Evolutionary conservation across 1,140 invertebrate species (phyloP), one percentile per base, ranked within the genome.

Genomic region (Mylabris phalerata): DNA sequence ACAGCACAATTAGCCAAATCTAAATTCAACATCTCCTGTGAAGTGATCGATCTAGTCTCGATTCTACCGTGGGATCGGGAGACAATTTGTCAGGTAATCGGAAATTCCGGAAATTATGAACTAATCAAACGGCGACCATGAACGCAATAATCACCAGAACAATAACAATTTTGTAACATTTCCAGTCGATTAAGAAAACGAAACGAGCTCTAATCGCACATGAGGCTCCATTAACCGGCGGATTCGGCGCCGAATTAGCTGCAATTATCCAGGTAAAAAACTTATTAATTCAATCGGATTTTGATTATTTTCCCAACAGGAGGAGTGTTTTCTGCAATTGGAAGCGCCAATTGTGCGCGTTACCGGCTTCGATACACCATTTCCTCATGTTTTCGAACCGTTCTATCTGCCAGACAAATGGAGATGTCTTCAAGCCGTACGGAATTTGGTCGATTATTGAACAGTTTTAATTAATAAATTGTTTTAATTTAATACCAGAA

Each of bases 331-430:
- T 73, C 79, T 98, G 40, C 81, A 95, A 73, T 79, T 99, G 56
- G 95, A 98, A 77, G 92, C 95, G 5, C 97, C 97, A 0, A 80
- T 99, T 10, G 77, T 82, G 47, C 80, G 97, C 70, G 90, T 98
- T 3, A 87, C 93, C 46, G 97, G 97, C n/a, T 96, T 92, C 81
- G 97, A 99, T 77, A 93, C 94, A 4, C 96, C 97, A 3, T 98
- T 99, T 78, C 93, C 97, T 5, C 92, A 95, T 76, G 82, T 98
- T 3, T 97, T 88, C 75, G 97, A 99, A 75, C 88, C 89, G 0
- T 95, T 98, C 75, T 98, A 98, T 75, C 73, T 99, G 55, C 97
- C 97, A 4, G 88, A 91, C 69, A 95, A 93, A 72, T 96, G 92
- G 88, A 80, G 93, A 49, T 95, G 93, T 71, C 82, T 94, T 48